Conservation (phyloP, 2,888 invertebrate species). For the Leptinotarsa tumamoca region DNA sequence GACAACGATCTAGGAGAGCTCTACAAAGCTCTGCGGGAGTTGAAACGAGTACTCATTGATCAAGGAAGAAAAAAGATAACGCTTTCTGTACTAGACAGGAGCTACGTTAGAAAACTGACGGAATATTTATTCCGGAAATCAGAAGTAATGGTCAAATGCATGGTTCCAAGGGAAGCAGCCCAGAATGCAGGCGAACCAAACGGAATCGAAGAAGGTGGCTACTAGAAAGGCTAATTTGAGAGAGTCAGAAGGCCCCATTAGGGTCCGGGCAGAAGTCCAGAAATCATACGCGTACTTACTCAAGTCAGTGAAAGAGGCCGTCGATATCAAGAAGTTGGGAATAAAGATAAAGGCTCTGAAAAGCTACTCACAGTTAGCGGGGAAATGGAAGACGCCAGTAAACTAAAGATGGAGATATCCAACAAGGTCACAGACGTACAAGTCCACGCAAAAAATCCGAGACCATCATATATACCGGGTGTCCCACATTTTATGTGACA, state of each 20-base stretch:
- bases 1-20: constrained; percentile 15
- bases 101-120: constrained; percentile 19
- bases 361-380: neutral
- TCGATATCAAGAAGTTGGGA: neutral
- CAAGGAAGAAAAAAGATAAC: neutral
- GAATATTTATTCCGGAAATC: constrained; percentile 17
- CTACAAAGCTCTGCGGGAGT: neutral
- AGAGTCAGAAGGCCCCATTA: neutral
- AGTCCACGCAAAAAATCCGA: neutral
- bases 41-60: neutral
- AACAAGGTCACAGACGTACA: neutral
- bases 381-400: neutral
- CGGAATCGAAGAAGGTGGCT: neutral
- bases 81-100: neutral
- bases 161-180: neutral
- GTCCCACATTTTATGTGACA: too few relatives aligned
- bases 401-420: constrained; percentile 1
- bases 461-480: neutral
- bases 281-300: neutral
- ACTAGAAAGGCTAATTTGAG: neutral
- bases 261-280: neutral
- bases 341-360: neutral
- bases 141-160: neutral
- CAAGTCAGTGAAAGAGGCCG: neutral
- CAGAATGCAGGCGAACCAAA: neutral